A percentile compares a stretch with the other conserved stretches of the same genome.
These are phyloP conservation scores for Thamnophis sirtalis DNA, from an alignment of 2,113 vertebrate species.

Conservation along the genomic window DNA sequence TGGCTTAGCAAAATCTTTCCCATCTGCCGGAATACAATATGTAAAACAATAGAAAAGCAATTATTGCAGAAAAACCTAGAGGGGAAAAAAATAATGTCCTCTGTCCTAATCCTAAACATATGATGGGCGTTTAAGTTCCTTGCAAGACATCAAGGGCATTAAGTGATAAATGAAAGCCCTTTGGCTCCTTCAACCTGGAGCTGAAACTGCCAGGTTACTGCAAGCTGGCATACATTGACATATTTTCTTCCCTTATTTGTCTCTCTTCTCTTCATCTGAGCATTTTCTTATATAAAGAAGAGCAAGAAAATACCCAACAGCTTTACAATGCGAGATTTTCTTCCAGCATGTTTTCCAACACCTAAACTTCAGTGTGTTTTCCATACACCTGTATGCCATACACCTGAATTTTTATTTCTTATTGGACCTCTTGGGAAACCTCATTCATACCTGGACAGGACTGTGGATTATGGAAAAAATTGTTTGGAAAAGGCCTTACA, in stretches of 20 bases:
- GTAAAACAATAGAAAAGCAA: neutral
- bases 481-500: conserved; percentile 43
- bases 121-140: neutral
- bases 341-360: neutral
- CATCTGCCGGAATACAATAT: neutral
- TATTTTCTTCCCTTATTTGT: neutral
- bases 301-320: neutral
- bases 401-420: conserved; percentile 42
- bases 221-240: neutral
- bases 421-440: conserved; percentile 59
- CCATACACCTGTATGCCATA: neutral
- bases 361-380: neutral
- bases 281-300: neutral
- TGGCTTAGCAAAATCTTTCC: neutral
- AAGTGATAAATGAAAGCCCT: neutral
- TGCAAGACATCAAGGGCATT: neutral
- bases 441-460: conserved; percentile 58
- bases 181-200: neutral
- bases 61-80: neutral
- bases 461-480: conserved; percentile 56
- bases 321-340: neutral
- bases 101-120: neutral
- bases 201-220: neutral
- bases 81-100: neutral
- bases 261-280: neutral